A percentile compares a stretch with the other conserved stretches of the same genome.
phyloP scores from a whole-genome alignment of 2,888 invertebrate species.

The Hetaerina titia region DNA sequence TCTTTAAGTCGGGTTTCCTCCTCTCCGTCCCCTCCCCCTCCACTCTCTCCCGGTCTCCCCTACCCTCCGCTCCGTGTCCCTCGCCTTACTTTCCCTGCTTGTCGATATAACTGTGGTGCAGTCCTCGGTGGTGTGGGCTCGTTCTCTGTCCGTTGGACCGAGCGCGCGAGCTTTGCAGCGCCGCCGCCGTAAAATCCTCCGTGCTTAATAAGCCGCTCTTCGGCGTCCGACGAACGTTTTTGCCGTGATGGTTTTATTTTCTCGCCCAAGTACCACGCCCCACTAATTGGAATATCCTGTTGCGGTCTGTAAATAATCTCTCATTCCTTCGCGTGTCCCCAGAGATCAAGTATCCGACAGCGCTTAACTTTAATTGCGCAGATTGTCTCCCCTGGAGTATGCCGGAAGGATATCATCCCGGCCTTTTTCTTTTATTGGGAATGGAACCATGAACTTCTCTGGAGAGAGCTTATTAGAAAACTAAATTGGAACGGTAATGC shows the following conservation, averaged over 20 bases:
- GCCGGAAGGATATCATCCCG: background rate
- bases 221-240: background rate
- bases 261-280: background rate
- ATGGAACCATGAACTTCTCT: background rate
- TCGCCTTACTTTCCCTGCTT: background rate
- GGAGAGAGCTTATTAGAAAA: background rate
- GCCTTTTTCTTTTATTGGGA: background rate
- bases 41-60: background rate
- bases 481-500: background rate
- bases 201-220: background rate
- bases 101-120: background rate
- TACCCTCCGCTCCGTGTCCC: background rate
- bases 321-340: background rate
- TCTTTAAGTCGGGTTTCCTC: background rate
- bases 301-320: conserved; percentile 34
- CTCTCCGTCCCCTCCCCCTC: background rate
- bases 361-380: conserved; percentile 22
- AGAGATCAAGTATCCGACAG: conserved; percentile 23
- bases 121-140: background rate
- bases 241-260: conserved; percentile 52
- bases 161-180: background rate
- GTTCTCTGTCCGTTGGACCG: background rate
- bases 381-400: background rate
- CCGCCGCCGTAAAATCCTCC: background rate
- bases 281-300: conserved; percentile 42